Conservation (phyloP, 2,888 invertebrate species). For the Dynastes hyllus region DNA sequence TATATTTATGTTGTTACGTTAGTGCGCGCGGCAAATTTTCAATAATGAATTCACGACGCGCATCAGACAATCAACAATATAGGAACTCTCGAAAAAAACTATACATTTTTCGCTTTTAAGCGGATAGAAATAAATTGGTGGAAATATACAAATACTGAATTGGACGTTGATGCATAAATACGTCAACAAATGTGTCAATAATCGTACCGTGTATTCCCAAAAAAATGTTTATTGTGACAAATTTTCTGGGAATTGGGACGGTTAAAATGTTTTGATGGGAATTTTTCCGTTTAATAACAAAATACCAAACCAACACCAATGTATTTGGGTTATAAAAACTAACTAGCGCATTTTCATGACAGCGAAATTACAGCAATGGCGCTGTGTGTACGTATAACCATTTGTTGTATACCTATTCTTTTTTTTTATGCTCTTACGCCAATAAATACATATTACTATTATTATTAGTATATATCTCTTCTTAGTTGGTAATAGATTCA, state of each 20-base stretch:
- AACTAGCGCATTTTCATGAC: no score
- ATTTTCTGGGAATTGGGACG: no score
- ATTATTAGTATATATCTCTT: no score
- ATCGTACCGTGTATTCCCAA: neutral
- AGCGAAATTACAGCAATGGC: no score
- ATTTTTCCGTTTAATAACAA: no score
- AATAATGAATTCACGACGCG: neutral
- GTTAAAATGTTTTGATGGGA: no score
- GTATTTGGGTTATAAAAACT: neutral
- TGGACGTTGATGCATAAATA: neutral
- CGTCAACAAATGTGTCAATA: constrained; percentile 7
- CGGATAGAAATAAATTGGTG: constrained; percentile 7
- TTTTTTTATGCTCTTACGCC: no score
- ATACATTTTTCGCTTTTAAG: neutral
- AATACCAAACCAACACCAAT: no score
- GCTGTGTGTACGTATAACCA: no score
- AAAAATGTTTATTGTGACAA: neutral
- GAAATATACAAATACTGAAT: neutral
- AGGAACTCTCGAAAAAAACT: neutral
- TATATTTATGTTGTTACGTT: constrained; percentile 19
- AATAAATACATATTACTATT: no score
- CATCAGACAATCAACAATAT: neutral
- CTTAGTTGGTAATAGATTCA: no score
- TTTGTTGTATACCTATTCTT: no score
- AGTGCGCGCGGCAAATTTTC: constrained; percentile 4